Base-by-base conservation (phyloP, 2,888 invertebrate species). In the Heliconius erato region DNA sequence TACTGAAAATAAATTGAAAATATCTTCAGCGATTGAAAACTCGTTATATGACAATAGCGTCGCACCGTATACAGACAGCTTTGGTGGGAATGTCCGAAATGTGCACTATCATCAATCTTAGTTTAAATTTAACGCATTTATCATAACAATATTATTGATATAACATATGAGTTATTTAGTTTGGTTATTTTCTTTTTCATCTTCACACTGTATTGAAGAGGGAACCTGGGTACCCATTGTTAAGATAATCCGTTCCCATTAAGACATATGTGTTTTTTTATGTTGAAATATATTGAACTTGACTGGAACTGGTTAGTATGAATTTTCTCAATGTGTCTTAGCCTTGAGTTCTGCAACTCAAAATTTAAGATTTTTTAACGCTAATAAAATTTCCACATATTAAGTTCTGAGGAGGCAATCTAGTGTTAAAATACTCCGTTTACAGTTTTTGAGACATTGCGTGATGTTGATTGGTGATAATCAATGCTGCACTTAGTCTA, bases 71-170 rank as follows among this genome's bases (percentile, higher is more conserved):
- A 85, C 83, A 81, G 78, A 81, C 80, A 82, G 84, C 81, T 83
- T 82, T 80, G 71, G 82, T 76, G 72, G 26, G 44, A 28, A 82
- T 80, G 85, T 85, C 86, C 84, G 84, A 86, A 85, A 83, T 83
- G 63, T 68, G 78, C 84, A 81, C 80, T 80, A 84, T 85, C 85
- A 87, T 87, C 86, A 83, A 87, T 87, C 87, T 87, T 86, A 82
- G 84, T 84, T 85, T 85, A 86, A 81, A 79, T 85, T 82, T 65
- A 74, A 87, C 86, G 85, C 82, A 80, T 81, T 80, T 85, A 85
- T 86, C 87, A 85, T 82, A 63, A n/a, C n/a, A 63, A 63, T 63
- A 80, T 82, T 84, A 82, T 82, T 76, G 69, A 74, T 84, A 82
- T 76, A 71, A 63, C 65, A 74, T 67, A 23, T 23, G 23, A 23